A percentile compares a stretch with the other conserved stretches of the same genome.
Conservation (phyloP, 2,888 invertebrate species). For the Rugalucina vietnamica region DNA sequence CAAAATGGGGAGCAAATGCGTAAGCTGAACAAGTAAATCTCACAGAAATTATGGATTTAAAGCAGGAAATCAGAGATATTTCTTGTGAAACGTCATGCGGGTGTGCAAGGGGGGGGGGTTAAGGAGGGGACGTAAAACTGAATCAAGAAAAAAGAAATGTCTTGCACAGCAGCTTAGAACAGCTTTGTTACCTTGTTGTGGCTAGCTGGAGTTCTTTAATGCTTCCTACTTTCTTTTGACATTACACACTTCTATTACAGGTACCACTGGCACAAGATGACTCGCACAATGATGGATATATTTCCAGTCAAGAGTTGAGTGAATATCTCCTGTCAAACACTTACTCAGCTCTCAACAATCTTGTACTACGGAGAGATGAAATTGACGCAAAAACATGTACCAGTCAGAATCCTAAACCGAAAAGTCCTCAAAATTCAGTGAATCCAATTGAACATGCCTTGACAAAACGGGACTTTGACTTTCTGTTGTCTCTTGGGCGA, state of each 20-base stretch:
- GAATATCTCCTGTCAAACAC: neutral
- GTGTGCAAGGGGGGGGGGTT: too few species aligned
- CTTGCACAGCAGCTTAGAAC: too few species aligned
- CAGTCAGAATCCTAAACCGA: neutral
- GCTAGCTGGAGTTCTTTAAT: too few species aligned
- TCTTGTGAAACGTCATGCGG: too few species aligned
- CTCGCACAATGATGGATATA: neutral
- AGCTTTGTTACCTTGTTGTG: too few species aligned
- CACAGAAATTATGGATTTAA: too few species aligned
- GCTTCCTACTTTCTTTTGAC: too few species aligned
- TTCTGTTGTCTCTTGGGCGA: neutral
- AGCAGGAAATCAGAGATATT: too few species aligned
- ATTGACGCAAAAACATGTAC: neutral
- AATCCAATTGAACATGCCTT: conserved; percentile 3
- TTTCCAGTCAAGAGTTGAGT: neutral
- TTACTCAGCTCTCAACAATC: neutral
- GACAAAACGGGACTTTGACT: neutral
- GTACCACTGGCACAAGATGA: neutral
- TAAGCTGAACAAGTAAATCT: too few species aligned
- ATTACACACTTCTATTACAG: neutral
- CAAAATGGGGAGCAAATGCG: too few species aligned
- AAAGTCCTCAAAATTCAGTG: neutral
- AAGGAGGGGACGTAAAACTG: too few species aligned
- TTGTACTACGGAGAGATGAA: neutral
- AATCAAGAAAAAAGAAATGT: too few species aligned